These are phyloP conservation scores for Isichthys henryi DNA, from an alignment of 2,113 vertebrate species.

Conservation along the genomic window DNA sequence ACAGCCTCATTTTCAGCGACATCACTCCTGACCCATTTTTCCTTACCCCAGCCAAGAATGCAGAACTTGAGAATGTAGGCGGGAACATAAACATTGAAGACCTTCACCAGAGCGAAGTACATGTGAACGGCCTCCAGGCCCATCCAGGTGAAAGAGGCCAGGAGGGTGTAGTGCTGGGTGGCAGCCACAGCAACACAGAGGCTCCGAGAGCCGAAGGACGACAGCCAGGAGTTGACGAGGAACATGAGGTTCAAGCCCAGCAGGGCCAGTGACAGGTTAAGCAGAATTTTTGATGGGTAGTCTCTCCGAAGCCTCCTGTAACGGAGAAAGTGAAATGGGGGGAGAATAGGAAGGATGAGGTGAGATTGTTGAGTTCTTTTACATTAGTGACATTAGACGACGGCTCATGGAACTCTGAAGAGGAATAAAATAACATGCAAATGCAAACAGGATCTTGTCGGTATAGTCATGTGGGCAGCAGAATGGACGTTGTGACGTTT, in stretches of 20 bases:
- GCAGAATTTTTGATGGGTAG: constrained; percentile 80
- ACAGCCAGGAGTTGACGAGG: constrained; percentile 74
- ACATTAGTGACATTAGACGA: not conserved
- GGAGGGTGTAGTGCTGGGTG: constrained; percentile 75
- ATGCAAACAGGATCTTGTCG: not conserved
- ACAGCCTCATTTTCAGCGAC: not conserved
- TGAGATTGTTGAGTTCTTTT: not conserved
- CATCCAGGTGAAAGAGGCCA: constrained; percentile 85
- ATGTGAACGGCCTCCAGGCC: constrained; percentile 78
- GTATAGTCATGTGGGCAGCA: not conserved
- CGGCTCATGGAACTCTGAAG: not conserved
- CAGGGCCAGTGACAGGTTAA: constrained; percentile 71
- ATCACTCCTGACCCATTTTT: not conserved
- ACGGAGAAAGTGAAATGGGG: not conserved
- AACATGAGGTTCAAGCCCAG: constrained; percentile 76
- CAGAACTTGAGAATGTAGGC: constrained; percentile 84
- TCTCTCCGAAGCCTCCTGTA: constrained; percentile 72
- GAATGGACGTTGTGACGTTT: not conserved
- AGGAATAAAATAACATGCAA: not conserved
- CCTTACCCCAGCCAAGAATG: constrained; percentile 78
- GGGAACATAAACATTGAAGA: constrained; percentile 80
- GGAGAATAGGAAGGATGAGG: not conserved
- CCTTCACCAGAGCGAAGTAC: constrained; percentile 81
- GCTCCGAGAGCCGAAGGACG: constrained; percentile 52
- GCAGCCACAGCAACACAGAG: constrained; percentile 62